phyloP scores from a whole-genome alignment of 2,888 invertebrate species.

The Norana najaformis region DNA sequence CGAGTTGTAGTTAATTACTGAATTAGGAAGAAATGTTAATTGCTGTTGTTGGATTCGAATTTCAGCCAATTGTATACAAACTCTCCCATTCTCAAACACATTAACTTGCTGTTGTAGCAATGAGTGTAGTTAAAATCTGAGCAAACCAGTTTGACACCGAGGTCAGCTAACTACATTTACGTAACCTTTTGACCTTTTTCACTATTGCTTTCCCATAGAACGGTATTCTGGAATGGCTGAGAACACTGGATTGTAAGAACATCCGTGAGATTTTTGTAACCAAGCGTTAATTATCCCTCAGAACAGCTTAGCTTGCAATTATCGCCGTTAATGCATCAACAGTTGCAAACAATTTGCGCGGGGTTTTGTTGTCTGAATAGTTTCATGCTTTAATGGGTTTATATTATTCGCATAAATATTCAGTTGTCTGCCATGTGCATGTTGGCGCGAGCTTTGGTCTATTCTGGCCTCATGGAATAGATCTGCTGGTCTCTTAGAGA shows the following conservation, averaged over 20 bases:
- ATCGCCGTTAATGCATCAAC: background rate
- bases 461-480: too few species aligned
- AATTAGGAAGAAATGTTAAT: background rate
- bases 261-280: background rate
- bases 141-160: background rate
- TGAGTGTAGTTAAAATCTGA: background rate
- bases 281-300: background rate
- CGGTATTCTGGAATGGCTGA: background rate
- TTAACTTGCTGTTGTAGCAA: background rate
- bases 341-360: background rate
- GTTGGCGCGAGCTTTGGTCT: too few species aligned
- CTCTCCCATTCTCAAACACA: conserved; percentile 10
- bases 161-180: background rate
- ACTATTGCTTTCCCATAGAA: background rate
- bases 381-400: background rate
- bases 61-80: background rate
- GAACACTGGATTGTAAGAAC: background rate
- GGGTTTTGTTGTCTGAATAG: background rate
- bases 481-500: too few species aligned
- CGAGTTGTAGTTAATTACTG: background rate
- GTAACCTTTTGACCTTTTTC: background rate
- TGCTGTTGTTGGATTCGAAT: background rate
- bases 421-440: background rate
- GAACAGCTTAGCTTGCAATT: background rate
- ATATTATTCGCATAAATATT: background rate